A percentile compares a stretch with the other conserved stretches of the same genome.
Conservation (phyloP, 2,113 vertebrate species). For the Mola mola region DNA sequence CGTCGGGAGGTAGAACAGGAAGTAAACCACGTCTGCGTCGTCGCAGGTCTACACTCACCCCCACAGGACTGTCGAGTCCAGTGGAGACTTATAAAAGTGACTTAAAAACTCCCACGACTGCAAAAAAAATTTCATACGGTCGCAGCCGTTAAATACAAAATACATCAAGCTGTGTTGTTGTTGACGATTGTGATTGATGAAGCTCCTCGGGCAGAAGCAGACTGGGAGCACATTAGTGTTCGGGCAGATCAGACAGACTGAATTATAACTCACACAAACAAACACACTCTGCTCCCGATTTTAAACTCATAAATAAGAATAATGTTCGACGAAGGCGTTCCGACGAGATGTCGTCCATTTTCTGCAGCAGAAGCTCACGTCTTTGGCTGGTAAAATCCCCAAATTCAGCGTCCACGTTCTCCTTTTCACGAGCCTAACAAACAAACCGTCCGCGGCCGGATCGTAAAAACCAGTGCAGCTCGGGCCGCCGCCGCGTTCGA, state of each 20-base stretch:
- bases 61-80: constrained; percentile 11
- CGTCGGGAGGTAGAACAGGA: constrained; percentile 67
- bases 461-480: no score
- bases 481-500: no score
- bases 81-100: constrained; percentile 35
- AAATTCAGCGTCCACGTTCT: constrained; percentile 1
- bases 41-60: no score
- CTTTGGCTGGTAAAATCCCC: constrained; percentile 21
- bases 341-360: no score
- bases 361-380: not conserved
- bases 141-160: constrained; percentile 50
- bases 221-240: constrained; percentile 15
- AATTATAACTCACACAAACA: constrained; percentile 46
- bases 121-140: constrained; percentile 28
- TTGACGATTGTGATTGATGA: constrained; percentile 31
- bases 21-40: no score
- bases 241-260: no score
- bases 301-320: constrained; percentile 61
- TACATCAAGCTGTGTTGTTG: constrained; percentile 32
- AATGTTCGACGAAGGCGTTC: constrained; percentile 20
- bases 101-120: constrained; percentile 10
- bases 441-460: no score
- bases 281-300: constrained; percentile 19
- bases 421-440: not conserved
- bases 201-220: constrained; percentile 29